These are phyloP conservation scores for Microcaecilia unicolor DNA, from an alignment of 2,797 vertebrate genomes.

Conservation along the genomic window DNA sequence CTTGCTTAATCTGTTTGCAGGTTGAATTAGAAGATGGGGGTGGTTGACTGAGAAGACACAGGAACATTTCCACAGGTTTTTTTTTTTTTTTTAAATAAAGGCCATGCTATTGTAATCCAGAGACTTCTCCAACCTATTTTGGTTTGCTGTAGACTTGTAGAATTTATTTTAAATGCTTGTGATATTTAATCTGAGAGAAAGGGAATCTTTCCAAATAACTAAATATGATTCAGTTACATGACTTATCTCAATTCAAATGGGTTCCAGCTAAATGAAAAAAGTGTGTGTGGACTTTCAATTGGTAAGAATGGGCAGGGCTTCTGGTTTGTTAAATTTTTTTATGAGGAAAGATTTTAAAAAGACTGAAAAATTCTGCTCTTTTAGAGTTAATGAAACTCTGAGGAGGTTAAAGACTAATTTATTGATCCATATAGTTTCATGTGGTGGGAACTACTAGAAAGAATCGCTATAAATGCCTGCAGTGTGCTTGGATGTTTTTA, in stretches of 20 bases:
- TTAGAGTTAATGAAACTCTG: too few species aligned
- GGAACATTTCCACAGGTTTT: conserved; percentile 52
- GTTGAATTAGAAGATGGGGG: conserved; percentile 72
- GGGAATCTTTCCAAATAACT: conserved; percentile 36
- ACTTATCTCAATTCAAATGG: conserved; percentile 22
- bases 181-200: conserved; percentile 37
- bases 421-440: too few species aligned
- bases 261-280: too few species aligned
- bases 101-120: conserved; percentile 36
- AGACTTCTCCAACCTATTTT: conserved; percentile 39
- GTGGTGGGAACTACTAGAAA: too few species aligned
- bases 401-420: too few species aligned
- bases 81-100: conserved; percentile 50
- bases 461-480: too few species aligned
- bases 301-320: too few species aligned
- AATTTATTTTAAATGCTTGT: conserved; percentile 32
- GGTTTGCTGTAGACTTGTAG: conserved; percentile 33
- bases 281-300: too few species aligned
- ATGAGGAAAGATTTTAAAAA: too few species aligned
- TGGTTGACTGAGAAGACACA: conserved; percentile 53
- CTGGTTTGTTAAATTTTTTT: too few species aligned
- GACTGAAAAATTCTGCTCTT: too few species aligned
- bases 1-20: conserved; percentile 78
- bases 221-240: conserved; percentile 15
- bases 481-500: too few species aligned